phyloP scores from a whole-genome alignment of 2,888 invertebrate species.

The Galeopsomyia nigrocyanea region DNA sequence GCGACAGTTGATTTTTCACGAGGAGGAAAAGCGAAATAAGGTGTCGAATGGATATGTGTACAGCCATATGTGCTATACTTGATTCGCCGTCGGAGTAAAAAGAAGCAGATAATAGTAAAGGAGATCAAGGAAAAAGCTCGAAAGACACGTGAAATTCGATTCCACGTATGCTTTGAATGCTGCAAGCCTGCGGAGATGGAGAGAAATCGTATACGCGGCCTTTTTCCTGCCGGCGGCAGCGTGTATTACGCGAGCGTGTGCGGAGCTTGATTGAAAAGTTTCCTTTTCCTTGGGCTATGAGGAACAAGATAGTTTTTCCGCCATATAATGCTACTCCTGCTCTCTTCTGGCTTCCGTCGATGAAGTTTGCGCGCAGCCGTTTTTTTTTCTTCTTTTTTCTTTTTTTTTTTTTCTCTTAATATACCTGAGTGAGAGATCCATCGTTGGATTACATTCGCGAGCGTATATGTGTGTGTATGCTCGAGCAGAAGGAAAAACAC shows the following conservation, averaged over 20 bases:
- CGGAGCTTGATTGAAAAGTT: slow-evolving; percentile 39
- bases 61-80: too few relatives aligned
- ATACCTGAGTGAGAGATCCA: slow-evolving; percentile 10
- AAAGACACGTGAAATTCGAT: slow-evolving; percentile 1
- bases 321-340: neutral
- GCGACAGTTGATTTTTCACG: too few relatives aligned
- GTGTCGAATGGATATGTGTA: too few relatives aligned
- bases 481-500: too few relatives aligned
- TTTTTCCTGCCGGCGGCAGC: neutral
- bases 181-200: too few relatives aligned
- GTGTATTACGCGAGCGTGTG: slow-evolving; percentile 9
- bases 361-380: too few relatives aligned
- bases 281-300: slow-evolving; percentile 4
- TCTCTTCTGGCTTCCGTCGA: neutral
- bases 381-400: slow-evolving; percentile 1
- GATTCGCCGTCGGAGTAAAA: too few relatives aligned
- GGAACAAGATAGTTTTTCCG: slow-evolving; percentile 30
- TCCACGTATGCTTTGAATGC: neutral
- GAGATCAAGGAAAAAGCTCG: too few relatives aligned
- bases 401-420: slow-evolving; percentile 12
- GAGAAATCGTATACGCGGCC: too few relatives aligned
- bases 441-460: neutral
- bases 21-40: too few relatives aligned
- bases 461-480: too few relatives aligned
- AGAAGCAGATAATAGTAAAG: too few relatives aligned